Percentiles rank a stretch among this genome's conserved stretches.
These are phyloP conservation scores for Chymomyza costata DNA, from an alignment of 1,140 invertebrate genomes.

Conservation along the genomic window DNA sequence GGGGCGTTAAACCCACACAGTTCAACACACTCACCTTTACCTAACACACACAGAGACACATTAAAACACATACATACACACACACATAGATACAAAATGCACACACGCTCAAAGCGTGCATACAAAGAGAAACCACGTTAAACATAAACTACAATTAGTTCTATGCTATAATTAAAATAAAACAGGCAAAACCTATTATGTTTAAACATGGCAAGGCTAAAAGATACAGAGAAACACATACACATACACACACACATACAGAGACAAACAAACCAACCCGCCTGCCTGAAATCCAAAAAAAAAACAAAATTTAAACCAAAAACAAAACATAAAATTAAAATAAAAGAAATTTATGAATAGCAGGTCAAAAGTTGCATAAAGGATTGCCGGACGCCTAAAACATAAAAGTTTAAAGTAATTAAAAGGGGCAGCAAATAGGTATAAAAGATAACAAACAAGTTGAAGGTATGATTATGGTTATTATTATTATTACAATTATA, in stretches of 20 bases:
- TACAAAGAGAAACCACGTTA: conserved; percentile 44
- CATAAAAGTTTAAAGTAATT: conserved; percentile 9
- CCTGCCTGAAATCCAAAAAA: conserved; percentile 26
- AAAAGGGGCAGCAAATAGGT: conserved; percentile 38
- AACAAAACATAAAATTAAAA: conserved; percentile 16
- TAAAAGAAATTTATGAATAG: conserved; percentile 23
- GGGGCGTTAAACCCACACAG: conserved; percentile 81
- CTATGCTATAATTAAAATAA: conserved; percentile 43
- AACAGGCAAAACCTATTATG: conserved; percentile 25
- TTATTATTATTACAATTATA: conserved; percentile 11
- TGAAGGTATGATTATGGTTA: conserved; percentile 59
- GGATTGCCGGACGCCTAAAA: conserved; percentile 46
- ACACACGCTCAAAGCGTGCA: conserved; percentile 24
- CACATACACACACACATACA: conserved; percentile 23
- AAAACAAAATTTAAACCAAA: conserved; percentile 12
- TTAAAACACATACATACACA: conserved; percentile 7
- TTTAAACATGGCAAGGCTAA: conserved; percentile 27
- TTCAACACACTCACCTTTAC: conserved; percentile 9
- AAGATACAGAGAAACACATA: conserved; percentile 14
- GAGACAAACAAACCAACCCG: conserved; percentile 34
- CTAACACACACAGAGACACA: conserved; percentile 22
- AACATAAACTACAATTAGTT: conserved; percentile 60
- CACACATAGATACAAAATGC: conserved; percentile 18
- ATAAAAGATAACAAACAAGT: conserved; percentile 9
- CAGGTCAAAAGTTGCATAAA: conserved; percentile 26